Evolutionary conservation across 2,113 vertebrate species (phyloP).

Genomic region (Neolamprologus kungweensis): DNA sequence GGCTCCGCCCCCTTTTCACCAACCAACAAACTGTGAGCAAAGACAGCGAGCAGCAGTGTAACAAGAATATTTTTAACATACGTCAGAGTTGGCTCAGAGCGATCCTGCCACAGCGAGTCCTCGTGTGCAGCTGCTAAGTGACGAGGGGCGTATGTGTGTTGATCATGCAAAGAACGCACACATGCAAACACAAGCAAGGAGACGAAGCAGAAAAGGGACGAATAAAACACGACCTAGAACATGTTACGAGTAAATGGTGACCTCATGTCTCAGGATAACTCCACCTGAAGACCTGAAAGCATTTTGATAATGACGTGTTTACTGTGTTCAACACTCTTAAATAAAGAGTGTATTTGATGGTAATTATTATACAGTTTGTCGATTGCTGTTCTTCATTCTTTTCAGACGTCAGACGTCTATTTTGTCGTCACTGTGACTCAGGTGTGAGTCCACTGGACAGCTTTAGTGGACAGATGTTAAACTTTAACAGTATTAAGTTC

Average conservation of each 20-base stretch:
- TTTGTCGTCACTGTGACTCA: not conserved
- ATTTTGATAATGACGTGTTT: not conserved
- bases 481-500: not conserved
- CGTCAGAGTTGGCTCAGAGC: not conserved
- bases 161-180: not conserved
- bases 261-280: not conserved
- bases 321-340: fast-evolving
- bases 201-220: not conserved
- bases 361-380: not conserved
- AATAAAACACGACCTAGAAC: not conserved
- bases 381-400: not conserved
- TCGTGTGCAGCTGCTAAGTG: not conserved
- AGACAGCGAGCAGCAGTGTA: not conserved
- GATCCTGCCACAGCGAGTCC: not conserved
- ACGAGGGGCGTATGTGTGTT: not conserved
- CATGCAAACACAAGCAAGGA: not conserved
- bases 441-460: not conserved
- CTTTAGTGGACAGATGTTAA: not conserved
- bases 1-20: not conserved
- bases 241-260: not conserved
- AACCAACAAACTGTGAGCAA: not conserved
- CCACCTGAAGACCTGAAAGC: not conserved
- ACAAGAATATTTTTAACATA: not conserved
- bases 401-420: not conserved
- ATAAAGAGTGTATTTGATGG: not conserved